Percentiles rank a stretch among this genome's conserved stretches.
phyloP scores from a whole-genome alignment of 2,797 vertebrate species.

The Trachurus trachurus region DNA sequence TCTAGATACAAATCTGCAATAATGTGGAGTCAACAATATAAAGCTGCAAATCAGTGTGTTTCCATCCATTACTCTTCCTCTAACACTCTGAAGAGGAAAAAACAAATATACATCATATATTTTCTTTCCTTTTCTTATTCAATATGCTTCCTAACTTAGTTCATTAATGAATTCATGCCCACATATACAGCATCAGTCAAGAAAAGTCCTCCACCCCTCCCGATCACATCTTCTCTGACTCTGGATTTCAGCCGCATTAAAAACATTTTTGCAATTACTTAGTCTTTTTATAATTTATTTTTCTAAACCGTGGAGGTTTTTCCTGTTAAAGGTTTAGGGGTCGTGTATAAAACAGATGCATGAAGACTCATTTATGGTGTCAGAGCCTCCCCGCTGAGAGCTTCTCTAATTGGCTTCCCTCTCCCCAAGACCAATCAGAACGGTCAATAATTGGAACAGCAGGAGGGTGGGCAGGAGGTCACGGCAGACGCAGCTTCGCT shows the following conservation, averaged over 20 bases:
- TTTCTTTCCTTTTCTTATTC: background rate
- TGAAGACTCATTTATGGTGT: conserved; percentile 28
- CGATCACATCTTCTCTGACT: background rate
- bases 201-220: background rate
- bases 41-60: background rate
- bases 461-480: conserved; percentile 33
- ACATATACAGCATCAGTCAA: background rate
- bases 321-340: background rate
- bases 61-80: background rate
- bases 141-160: background rate
- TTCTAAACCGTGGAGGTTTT: background rate
- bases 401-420: conserved; percentile 57
- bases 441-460: conserved; percentile 53
- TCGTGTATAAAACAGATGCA: background rate
- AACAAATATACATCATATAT: background rate
- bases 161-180: background rate
- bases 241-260: background rate
- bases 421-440: conserved; percentile 65
- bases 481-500: conserved; percentile 26
- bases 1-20: too few relatives aligned
- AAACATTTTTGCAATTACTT: background rate
- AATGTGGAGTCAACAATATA: background rate
- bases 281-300: background rate
- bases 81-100: background rate
- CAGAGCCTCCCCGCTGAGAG: conserved; percentile 50